Base-by-base conservation (phyloP, 2,113 vertebrate genomes). In the Dicrurus megarhynchus region DNA sequence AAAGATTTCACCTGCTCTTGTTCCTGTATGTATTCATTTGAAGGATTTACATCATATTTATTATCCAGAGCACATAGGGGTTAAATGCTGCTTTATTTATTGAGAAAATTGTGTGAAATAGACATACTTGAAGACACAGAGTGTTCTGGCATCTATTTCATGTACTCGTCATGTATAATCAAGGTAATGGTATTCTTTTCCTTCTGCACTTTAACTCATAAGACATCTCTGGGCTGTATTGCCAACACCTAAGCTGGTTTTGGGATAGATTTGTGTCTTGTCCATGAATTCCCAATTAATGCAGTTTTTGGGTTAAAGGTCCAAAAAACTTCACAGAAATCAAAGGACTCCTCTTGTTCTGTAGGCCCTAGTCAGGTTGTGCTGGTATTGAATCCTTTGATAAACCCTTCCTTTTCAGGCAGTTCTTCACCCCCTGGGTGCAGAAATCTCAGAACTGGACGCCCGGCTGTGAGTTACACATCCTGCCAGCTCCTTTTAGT, bases 331-430 rank as follows among this genome's bases (percentile, higher is more conserved):
- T 79, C 10, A 16, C 28, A 33, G 42, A 75, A 41, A 7, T 83
- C 57, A 60, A 73, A 89, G 19, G 24, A 60, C 7, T 30, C 15
- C 2, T 79, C 14, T 77, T 41, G 14, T 57, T 86, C 56, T 69
- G 13, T 47, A 60, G 35, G 18, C 9, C 16, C 16, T 67, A 49
- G 9, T 46, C 57, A 60, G 19, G 21, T 52, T 0, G 0, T 70
- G 32, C 28, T 84, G n/a, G 19, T 28, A 53, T 30, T 61, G 13
- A 81, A 46, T 35, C 28, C 7, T 74, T 50, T 84, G 41, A 77
- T 70, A 74, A 93, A 28, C 5, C 18, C 32, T 70, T 61, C 10
- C 2, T 89, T 87, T 80, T 74, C 67, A 46, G 71, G 8, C 44
- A 78, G 27, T 16, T 22, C 41, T 65, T 78, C 37, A 61, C 11